Evolutionary conservation across 2,888 invertebrate species (phyloP), one percentile per base, ranked within the genome.

Genomic region (Antheraea yamamai): DNA sequence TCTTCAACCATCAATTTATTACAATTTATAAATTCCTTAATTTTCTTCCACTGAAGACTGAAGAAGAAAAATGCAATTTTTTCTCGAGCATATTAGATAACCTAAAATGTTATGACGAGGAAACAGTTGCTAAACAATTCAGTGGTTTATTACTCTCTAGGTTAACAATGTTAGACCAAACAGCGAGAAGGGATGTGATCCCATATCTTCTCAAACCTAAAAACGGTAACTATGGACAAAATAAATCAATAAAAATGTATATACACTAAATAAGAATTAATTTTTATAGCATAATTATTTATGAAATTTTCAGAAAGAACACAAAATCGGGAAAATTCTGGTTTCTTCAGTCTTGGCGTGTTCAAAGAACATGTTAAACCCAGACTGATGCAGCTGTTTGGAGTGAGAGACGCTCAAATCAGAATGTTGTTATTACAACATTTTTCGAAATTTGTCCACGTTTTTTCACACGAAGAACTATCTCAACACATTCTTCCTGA

Each of bases 1-100:
- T 97, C 90, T 98, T 97, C 86, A 97, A 97, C 82, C 98, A 98
- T 86, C 97, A 98, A 84, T 98, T 98, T 87, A 96, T 98, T 77
- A 94, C 96, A 35, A 97, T 98, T 80, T 96, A 98, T 87, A 97
- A 97, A 79, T 98, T 98, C 91, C 93, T 98, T 0, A 96, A 96
- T 81, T 97, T 98, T 87, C 92, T 98, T 74, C 97, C 98, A 0
- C 87, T 98, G 61, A 98, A 98, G 89, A 95, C 95, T 76, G 97
- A 97, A 81, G 94, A 95, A 74, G 98, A 98, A 81, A 98, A 97
- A 87, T 95, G 96, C 79, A 92, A 96, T 75, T 98, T 98, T 89
- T 98, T 98, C 87, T 95, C 96, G 61, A 95, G 95, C 79, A 95
- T 98, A 81, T 94, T 97, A 74, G 95, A 96, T 75, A 96, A 96